phyloP scores from a whole-genome alignment of 2,797 vertebrate species.

The Chiroxiphia lanceolata region DNA sequence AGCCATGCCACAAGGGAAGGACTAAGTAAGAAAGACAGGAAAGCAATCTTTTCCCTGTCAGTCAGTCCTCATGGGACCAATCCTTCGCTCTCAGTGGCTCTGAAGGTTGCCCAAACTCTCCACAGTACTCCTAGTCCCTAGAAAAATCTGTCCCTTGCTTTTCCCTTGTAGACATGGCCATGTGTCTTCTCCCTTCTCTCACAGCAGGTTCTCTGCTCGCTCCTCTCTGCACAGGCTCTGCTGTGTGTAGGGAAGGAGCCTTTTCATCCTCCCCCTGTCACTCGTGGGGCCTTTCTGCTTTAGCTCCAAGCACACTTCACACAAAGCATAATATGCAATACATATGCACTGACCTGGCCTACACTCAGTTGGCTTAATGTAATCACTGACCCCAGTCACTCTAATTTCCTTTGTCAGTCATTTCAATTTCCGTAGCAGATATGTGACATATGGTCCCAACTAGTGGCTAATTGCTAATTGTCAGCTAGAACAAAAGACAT shows the following conservation, averaged over 20 bases:
- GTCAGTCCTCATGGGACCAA: not conserved
- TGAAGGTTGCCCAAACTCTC: not conserved
- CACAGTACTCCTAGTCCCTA: not conserved
- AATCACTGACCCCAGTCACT: not conserved
- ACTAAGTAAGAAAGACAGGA: not conserved
- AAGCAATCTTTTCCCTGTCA: slow-evolving; percentile 3
- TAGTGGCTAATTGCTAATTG: slow-evolving; percentile 16
- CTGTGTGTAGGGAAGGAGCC: rapidly evolving
- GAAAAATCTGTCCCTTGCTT: not conserved
- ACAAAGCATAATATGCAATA: not conserved
- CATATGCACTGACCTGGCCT: not conserved
- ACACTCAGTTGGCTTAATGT: not conserved
- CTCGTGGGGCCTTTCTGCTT: not conserved
- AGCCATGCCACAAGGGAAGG: slow-evolving; percentile 4
- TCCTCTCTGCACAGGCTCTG: rapidly evolving
- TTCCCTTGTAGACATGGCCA: not conserved
- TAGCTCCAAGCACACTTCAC: not conserved
- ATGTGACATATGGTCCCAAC: not conserved
- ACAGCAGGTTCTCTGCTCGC: not conserved
- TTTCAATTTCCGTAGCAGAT: slow-evolving; percentile 28
- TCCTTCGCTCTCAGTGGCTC: not conserved
- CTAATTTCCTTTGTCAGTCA: slow-evolving; percentile 28
- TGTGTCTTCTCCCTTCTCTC: not conserved
- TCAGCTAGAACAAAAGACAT: slow-evolving; percentile 23
- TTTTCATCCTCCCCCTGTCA: not conserved